Evolutionary conservation across 2,888 invertebrate genomes (phyloP), one percentile per base, ranked within the genome.

Genomic region (Watsonalla binaria): DNA sequence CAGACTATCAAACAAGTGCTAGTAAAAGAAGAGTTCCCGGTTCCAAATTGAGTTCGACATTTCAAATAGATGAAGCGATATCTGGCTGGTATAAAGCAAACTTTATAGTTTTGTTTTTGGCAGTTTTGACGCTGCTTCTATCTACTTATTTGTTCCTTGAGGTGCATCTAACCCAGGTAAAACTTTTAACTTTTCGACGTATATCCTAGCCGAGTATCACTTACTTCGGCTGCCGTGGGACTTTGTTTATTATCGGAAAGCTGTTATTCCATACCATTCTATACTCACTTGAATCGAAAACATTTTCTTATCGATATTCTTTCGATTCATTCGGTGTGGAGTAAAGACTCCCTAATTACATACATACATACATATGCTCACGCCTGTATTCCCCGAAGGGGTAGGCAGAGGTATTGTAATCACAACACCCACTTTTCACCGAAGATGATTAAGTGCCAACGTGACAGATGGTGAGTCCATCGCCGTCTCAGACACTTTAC

Each of bases 61-160:
- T 71, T 82, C 82, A 80, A 87, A 86, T 80, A 88, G 89, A 90
- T 88, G 87, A 87, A 86, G 69, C 78, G 87, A 81, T 88, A 86
- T 86, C 86, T 80, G 80, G 76, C 82, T 74, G 86, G 81, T 86
- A 84, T 87, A 82, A 82, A 86, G 79, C 85, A 80, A 90, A 90
- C 84, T 91, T 91, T 91, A 91, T 91, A 88, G 91, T 90, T 90
- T 91, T 91, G 91, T 91, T 91, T 91, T 91, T 90, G 89, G 85
- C 89, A 90, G 89, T 90, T 90, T 84, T 87, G 90, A 90, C 90
- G 83, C 76, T 78, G 81, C 83, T 83, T 84, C 86, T 84, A 82
- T 88, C 86, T 87, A 86, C 85, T 88, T 89, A 89, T 89, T 90
- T 89, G 88, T 88, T 87, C 87, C 80, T 84, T 78, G 76, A 80